Conservation (phyloP, 64 coral and sea anemone species). For the Astreopora myriophthalma region DNA sequence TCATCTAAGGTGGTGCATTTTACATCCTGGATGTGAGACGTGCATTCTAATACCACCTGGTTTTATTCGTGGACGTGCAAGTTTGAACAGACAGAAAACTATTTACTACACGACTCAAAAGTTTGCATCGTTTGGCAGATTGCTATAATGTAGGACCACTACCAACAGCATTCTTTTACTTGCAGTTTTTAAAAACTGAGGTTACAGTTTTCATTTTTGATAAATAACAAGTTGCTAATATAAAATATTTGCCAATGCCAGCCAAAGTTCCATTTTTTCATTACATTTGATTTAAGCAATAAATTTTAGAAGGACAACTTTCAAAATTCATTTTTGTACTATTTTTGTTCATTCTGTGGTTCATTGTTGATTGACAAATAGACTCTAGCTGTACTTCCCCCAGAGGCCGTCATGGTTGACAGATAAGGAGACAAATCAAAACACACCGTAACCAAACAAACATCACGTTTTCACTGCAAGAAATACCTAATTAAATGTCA, state of each 20-base stretch:
- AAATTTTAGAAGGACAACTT: no score
- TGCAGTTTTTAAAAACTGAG: no score
- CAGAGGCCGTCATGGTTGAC: neutral
- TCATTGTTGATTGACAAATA: no score
- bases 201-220: no score
- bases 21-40: neutral
- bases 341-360: no score
- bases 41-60: no score
- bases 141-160: neutral
- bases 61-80: neutral
- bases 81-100: neutral
- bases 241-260: no score
- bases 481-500: no score
- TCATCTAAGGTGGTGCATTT: neutral
- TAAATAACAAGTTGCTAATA: no score
- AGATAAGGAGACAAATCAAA: neutral
- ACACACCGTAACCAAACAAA: neutral
- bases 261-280: no score
- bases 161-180: neutral
- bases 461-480: neutral
- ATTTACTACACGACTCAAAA: neutral
- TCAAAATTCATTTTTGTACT: no score
- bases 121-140: neutral
- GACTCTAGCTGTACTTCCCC: neutral
- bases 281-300: no score